Percentiles rank a stretch among this genome's conserved stretches.
These are phyloP conservation scores for Scarus forsteni DNA, from an alignment of 2,797 vertebrate species.

Conservation along the genomic window DNA sequence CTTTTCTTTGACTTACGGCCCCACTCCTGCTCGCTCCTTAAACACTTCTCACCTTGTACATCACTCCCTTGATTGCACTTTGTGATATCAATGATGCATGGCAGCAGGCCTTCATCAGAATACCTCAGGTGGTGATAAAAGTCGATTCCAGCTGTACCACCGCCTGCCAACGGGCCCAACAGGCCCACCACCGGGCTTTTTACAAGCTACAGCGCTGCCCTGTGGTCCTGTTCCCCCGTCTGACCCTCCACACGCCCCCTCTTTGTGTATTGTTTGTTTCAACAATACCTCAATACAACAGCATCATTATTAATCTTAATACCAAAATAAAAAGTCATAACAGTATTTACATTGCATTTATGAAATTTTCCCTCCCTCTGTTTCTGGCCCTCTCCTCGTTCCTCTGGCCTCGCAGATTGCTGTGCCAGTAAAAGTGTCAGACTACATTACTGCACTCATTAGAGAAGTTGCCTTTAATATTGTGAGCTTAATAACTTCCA, in stretches of 20 bases:
- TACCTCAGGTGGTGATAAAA: conserved; percentile 49
- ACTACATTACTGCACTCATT: conserved; percentile 79
- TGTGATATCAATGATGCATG: conserved; percentile 56
- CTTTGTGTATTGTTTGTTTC: conserved; percentile 75
- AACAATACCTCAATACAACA: conserved; percentile 54
- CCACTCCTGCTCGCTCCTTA: conserved; percentile 52
- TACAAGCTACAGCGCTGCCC: conserved; percentile 52
- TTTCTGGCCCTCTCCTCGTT: conserved; percentile 15
- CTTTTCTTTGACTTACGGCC: conserved; percentile 46
- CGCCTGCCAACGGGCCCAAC: conserved; percentile 43
- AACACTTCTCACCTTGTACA: conserved; percentile 63
- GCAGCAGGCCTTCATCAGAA: conserved; percentile 47
- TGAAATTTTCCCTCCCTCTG: conserved; percentile 34
- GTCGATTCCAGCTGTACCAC: conserved; percentile 47
- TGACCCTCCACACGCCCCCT: conserved; percentile 51
- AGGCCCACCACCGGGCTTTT: conserved; percentile 47
- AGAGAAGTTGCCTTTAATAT: conserved; percentile 68
- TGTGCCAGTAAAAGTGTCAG: conserved; percentile 82
- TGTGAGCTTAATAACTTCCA: conserved; percentile 76
- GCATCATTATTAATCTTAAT: conserved; percentile 52
- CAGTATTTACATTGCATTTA: conserved; percentile 54
- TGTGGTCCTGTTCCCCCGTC: conserved; percentile 40
- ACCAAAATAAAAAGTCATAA: conserved; percentile 45
- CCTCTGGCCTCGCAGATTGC: conserved; percentile 51
- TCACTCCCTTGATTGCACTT: conserved; percentile 51